These are phyloP conservation scores for Schizaphis graminum DNA, from an alignment of 2,888 invertebrate genomes.

Conservation along the genomic window DNA sequence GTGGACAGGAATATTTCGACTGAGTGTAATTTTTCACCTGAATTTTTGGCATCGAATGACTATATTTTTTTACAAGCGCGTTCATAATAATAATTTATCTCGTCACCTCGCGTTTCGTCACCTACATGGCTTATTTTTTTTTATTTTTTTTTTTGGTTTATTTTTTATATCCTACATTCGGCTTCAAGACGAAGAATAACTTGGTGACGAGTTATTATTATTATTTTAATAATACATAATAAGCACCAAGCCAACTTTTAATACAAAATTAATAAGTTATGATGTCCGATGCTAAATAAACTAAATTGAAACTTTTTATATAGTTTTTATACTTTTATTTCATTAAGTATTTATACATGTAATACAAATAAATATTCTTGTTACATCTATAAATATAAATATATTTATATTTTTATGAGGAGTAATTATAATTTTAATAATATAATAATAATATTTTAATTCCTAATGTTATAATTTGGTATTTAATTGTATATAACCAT, in stretches of 20 bases:
- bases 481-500: background rate
- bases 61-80: conserved; percentile 48
- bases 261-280: conserved; percentile 43
- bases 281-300: background rate
- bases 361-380: background rate
- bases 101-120: conserved; percentile 64
- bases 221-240: conserved; percentile 45
- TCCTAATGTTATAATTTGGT: background rate
- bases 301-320: background rate
- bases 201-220: conserved; percentile 35
- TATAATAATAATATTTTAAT: background rate
- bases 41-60: conserved; percentile 63
- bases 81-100: conserved; percentile 59
- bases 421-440: background rate
- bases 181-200: conserved; percentile 16
- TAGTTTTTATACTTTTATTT: background rate
- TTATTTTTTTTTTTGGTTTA: conserved; percentile 11
- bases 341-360: background rate
- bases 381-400: background rate
- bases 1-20: conserved; percentile 65
- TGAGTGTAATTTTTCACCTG: conserved; percentile 65
- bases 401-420: background rate
- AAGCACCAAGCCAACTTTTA: conserved; percentile 40
- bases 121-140: conserved; percentile 47
- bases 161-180: conserved; percentile 50